Evolutionary conservation across 2,888 invertebrate genomes (phyloP).

Genomic region (Nudaria mundana): DNA sequence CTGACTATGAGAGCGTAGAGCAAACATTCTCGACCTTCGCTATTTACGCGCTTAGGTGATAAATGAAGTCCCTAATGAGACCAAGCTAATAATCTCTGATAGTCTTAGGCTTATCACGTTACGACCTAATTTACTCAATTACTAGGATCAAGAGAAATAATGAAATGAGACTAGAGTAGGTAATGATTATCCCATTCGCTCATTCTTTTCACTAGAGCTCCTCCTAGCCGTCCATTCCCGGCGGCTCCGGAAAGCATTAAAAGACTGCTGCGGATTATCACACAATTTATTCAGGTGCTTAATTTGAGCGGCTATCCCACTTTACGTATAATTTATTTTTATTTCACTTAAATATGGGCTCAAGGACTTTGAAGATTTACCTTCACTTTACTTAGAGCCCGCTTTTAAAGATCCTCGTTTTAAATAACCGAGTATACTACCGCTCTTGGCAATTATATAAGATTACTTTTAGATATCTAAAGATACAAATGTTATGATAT

Average conservation of each 20-base stretch:
- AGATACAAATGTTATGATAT: too few species aligned
- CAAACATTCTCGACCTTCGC: constrained; percentile 43
- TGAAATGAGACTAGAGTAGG: constrained; percentile 79
- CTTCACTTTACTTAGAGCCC: constrained; percentile 60
- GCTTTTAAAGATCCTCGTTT: constrained; percentile 42
- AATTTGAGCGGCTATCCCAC: constrained; percentile 76
- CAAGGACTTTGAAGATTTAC: constrained; percentile 61
- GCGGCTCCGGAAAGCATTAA: constrained; percentile 71
- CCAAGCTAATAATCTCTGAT: constrained; percentile 63
- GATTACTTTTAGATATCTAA: too few species aligned
- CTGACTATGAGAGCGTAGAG: constrained; percentile 33
- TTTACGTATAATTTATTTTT: constrained; percentile 76
- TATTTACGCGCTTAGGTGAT: constrained; percentile 64
- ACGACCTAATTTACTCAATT: constrained; percentile 77
- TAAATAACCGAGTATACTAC: constrained; percentile 24
- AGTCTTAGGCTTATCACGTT: constrained; percentile 67
- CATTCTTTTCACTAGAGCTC: constrained; percentile 66
- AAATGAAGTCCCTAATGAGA: constrained; percentile 67
- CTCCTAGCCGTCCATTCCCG: constrained; percentile 49
- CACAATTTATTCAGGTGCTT: constrained; percentile 81
- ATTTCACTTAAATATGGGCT: constrained; percentile 71
- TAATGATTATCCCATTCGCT: constrained; percentile 77
- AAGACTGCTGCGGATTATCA: constrained; percentile 77
- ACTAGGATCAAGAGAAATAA: constrained; percentile 77
- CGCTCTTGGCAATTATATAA: too few species aligned